These are phyloP conservation scores for Cygnus buccinator DNA, from an alignment of 2,113 vertebrate genomes.

Conservation along the genomic window DNA sequence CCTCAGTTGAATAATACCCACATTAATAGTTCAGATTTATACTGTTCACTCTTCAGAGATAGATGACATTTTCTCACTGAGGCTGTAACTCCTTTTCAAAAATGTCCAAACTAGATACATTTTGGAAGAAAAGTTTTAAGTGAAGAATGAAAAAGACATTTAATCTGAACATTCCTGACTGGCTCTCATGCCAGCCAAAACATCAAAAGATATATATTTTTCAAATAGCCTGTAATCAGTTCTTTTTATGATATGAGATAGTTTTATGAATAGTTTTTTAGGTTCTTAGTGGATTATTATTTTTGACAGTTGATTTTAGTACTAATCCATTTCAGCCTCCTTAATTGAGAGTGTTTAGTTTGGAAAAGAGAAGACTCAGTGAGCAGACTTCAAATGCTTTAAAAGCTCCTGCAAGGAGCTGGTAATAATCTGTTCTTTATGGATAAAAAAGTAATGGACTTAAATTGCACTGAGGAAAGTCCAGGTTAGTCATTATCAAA, in stretches of 20 bases:
- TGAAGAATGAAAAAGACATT: neutral
- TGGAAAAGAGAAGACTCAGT: neutral
- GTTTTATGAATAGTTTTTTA: neutral
- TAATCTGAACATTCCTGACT: neutral
- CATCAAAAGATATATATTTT: neutral
- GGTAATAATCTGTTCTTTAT: neutral
- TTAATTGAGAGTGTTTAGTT: neutral
- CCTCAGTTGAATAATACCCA: fast-evolving
- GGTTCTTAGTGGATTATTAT: conserved; percentile 1
- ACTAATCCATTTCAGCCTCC: conserved; percentile 13
- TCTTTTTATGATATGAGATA: neutral
- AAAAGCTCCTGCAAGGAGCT: neutral
- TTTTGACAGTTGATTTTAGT: neutral
- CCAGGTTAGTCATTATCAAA: neutral
- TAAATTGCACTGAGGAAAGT: neutral
- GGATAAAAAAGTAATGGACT: neutral
- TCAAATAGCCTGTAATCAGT: neutral
- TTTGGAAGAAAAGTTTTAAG: neutral
- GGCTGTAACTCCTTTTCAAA: neutral
- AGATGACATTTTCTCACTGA: neutral
- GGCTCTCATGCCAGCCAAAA: neutral
- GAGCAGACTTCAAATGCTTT: conserved; percentile 5
- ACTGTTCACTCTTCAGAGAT: neutral
- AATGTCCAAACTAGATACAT: neutral
- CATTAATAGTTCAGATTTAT: neutral